These are phyloP conservation scores for Calliopsis andreniformis DNA, from an alignment of 1,140 invertebrate genomes.

Conservation along the genomic window DNA sequence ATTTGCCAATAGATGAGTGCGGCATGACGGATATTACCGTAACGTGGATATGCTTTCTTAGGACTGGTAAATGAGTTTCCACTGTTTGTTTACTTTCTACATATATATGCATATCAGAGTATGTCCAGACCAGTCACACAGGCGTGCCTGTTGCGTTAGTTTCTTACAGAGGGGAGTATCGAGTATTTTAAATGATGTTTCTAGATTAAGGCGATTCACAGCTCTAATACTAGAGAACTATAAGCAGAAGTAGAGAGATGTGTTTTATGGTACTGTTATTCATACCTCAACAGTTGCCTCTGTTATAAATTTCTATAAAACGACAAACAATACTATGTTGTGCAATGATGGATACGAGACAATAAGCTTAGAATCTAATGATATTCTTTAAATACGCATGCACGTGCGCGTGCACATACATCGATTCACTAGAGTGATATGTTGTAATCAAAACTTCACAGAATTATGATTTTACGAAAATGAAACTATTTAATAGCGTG, in stretches of 20 bases:
- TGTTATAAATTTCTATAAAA: constrained; percentile 58
- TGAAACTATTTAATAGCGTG: constrained; percentile 37
- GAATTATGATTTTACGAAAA: constrained; percentile 36
- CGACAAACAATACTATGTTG: constrained; percentile 45
- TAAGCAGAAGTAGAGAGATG: constrained; percentile 30
- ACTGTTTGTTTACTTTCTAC: constrained; percentile 43
- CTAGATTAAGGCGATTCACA: constrained; percentile 23
- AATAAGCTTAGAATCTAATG: constrained; percentile 56
- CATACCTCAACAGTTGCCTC: constrained; percentile 52
- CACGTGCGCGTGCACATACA: constrained; percentile 14
- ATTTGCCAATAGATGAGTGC: constrained; percentile 66
- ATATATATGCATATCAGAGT: constrained; percentile 47
- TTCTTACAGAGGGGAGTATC: constrained; percentile 29
- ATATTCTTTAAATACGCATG: constrained; percentile 36
- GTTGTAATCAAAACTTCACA: constrained; percentile 52
- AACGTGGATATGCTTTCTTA: constrained; percentile 23
- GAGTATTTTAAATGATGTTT: constrained; percentile 24
- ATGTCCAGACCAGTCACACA: constrained; percentile 19
- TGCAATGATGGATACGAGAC: constrained; percentile 57
- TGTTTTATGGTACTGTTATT: constrained; percentile 45
- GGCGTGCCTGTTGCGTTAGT: constrained; percentile 34
- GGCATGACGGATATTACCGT: constrained; percentile 46
- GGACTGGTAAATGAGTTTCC: constrained; percentile 26
- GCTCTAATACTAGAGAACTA: constrained; percentile 20
- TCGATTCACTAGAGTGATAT: constrained; percentile 50